Conservation (phyloP, 2,888 invertebrate species). For the Phengaris alcon region DNA sequence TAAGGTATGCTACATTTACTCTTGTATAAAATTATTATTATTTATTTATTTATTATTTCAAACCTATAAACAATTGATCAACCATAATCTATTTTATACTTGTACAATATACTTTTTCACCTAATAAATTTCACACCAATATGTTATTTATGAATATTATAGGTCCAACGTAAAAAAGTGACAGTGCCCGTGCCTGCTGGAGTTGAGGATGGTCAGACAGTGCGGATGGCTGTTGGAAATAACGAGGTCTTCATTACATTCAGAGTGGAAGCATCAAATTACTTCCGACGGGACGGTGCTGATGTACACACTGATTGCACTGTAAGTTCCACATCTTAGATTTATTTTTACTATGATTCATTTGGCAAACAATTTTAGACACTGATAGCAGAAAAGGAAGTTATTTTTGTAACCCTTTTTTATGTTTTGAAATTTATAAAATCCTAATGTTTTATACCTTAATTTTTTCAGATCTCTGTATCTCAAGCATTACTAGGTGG, state of each 20-base stretch:
- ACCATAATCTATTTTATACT: constrained; percentile 5
- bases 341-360: no score
- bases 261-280: constrained; percentile 91
- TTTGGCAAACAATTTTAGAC: no score
- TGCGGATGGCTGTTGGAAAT: constrained; percentile 94
- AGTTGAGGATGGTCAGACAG: constrained; percentile 98
- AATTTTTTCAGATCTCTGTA: constrained; percentile 83
- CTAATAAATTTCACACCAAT: not conserved
- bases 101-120: not conserved
- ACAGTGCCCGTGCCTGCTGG: constrained; percentile 97
- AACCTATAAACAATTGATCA: no score
- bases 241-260: constrained; percentile 97
- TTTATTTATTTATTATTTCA: no score
- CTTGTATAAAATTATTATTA: no score
- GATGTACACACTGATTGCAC: constrained; percentile 96
- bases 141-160: not conserved
- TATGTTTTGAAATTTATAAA: not conserved
- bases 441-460: not conserved
- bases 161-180: constrained; percentile 91
- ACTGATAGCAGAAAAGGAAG: no score
- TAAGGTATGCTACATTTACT: no score
- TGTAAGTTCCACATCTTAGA: constrained; percentile 49
- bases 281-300: constrained; percentile 94
- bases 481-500: constrained; percentile 97
- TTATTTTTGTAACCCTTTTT: no score